Evolutionary conservation across 2,888 invertebrate species (phyloP), one percentile per base, ranked within the genome.

Genomic region (Chironomus tentans): DNA sequence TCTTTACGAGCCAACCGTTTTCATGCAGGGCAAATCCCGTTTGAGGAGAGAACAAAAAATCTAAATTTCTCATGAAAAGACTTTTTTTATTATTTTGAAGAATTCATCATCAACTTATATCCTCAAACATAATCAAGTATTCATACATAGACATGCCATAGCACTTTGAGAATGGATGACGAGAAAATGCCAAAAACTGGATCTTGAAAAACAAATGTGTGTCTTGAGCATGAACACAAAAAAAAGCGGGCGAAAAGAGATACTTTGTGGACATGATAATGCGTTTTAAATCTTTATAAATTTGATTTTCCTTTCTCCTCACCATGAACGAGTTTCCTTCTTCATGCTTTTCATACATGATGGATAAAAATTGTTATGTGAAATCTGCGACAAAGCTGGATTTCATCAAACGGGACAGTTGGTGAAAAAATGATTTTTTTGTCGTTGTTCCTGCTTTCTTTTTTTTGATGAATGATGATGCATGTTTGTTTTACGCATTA

Each of bases 281-380:
- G 74, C 74, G 74, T 74, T 74, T 74, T 74, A 74, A 74, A 74
- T 74, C 74, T 74, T 74, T 74, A 74, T 74, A 74, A 74, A 74
- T 74, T 74, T 74, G 74, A 71, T 71, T 68, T 74, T 74, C 56
- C 18, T 56, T 15, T 56, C 56, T 56, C 7, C 7, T 15, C 56
- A 56, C 6, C 38, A 38, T 56, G 15, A 7, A 56, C 18, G 15
- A 15, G 18, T n/a, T 18, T 56, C 18, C 65, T 24, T 21, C 22
- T 65, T 65, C 13, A n/a, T 21, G 5, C 22, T 21, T 24, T 65
- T 65, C 15, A n/a, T 56, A 18, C 15, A 56, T 65, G 24, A 13
- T 21, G 18, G 13, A 65, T 10, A 38, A 38, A 38, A 38, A 38
- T 38, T 38, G 38, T 38, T 38, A 38, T 38, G 38, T 38, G 38